phyloP scores from a whole-genome alignment of 2,888 invertebrate species.

The Lumbricus terrestris region DNA sequence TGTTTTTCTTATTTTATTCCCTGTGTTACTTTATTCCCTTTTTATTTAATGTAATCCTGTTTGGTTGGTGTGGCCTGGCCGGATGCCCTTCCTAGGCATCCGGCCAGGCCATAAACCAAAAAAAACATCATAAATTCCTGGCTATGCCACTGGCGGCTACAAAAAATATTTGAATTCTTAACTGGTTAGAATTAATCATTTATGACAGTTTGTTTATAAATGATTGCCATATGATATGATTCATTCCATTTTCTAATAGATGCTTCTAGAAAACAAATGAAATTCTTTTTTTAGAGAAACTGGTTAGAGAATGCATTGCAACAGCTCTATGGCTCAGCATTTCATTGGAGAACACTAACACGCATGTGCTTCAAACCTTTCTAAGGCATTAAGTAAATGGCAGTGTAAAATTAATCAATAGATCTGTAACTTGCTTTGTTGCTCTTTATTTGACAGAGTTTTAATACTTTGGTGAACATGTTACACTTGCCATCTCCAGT shows the following conservation, averaged over 20 bases:
- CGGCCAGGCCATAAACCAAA: no score
- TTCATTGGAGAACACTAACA: background rate
- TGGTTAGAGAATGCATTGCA: background rate
- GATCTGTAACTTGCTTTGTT: background rate
- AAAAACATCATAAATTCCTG: no score
- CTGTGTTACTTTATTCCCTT: no score
- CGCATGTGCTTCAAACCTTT: background rate
- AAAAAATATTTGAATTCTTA: background rate
- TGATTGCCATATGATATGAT: background rate
- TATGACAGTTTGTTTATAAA: background rate
- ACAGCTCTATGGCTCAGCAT: background rate
- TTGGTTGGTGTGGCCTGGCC: no score
- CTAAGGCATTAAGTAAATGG: background rate
- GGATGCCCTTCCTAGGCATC: no score
- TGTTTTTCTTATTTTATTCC: no score
- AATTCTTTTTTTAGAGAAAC: background rate
- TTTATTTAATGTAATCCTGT: no score
- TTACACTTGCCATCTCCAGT: background rate
- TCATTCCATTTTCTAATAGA: background rate
- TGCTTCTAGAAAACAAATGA: background rate
- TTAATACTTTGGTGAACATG: background rate
- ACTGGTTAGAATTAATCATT: no score
- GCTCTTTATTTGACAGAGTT: background rate
- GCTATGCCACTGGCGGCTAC: no score
- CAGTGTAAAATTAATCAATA: background rate